Evolutionary conservation across 2,113 vertebrate genomes (phyloP).

Genomic region (Ancistrus triradiatus): DNA sequence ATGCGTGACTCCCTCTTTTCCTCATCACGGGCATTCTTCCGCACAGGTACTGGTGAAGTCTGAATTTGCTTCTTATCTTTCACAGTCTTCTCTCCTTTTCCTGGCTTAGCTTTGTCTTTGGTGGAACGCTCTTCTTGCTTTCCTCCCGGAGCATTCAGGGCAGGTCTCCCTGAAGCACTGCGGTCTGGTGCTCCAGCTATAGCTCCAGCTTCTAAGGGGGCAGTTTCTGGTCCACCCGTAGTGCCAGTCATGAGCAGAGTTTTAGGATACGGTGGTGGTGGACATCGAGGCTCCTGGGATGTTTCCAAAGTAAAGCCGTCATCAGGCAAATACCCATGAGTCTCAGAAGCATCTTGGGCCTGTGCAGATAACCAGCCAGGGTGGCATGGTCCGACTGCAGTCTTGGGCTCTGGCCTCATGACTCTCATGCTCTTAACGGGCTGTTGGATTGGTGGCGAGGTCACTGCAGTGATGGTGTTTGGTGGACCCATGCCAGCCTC

Average conservation of each 20-base stretch:
- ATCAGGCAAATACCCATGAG: slow-evolving; percentile 71
- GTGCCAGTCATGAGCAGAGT: slow-evolving; percentile 74
- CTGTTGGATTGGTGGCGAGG: slow-evolving; percentile 89
- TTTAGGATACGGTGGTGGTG: slow-evolving; percentile 90
- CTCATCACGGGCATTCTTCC: slow-evolving; percentile 85
- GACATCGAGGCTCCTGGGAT: slow-evolving; percentile 81
- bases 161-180: slow-evolving; percentile 33
- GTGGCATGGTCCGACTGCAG: slow-evolving; percentile 92
- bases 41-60: slow-evolving; percentile 88
- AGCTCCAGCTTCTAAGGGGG: slow-evolving; percentile 59
- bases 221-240: slow-evolving; percentile 63
- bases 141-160: slow-evolving; percentile 50
- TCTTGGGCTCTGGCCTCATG: slow-evolving; percentile 92
- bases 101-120: slow-evolving; percentile 75
- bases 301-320: slow-evolving; percentile 74
- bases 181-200: slow-evolving; percentile 55
- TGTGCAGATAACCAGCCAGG: slow-evolving; percentile 85
- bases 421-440: slow-evolving; percentile 95
- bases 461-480: slow-evolving; percentile 91
- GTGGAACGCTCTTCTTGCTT: slow-evolving; percentile 58
- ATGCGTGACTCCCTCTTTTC: slow-evolving; percentile 96
- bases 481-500: slow-evolving; percentile 77
- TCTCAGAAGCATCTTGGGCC: slow-evolving; percentile 68
- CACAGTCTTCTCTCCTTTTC: slow-evolving; percentile 75
- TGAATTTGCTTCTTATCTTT: slow-evolving; percentile 98